A percentile compares a stretch with the other conserved stretches of the same genome.
Conservation (phyloP, 2,797 vertebrate genomes). For the Intellagama lesueurii region DNA sequence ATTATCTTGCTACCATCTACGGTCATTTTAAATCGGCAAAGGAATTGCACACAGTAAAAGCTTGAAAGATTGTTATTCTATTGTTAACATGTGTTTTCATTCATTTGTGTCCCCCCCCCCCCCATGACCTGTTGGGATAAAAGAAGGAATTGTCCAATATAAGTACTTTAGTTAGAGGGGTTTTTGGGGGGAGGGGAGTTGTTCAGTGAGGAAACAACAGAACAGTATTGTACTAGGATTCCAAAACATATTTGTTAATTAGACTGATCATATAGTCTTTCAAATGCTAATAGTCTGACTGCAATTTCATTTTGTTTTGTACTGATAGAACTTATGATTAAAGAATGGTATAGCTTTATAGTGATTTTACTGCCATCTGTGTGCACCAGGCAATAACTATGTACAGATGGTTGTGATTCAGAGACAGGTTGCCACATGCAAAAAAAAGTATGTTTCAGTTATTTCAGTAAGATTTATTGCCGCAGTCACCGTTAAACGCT, state of each 20-base stretch:
- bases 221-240: constrained; percentile 69
- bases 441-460: constrained; percentile 91
- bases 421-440: constrained; percentile 95
- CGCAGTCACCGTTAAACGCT: constrained; percentile 91
- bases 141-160: constrained; percentile 64
- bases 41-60: constrained; percentile 71
- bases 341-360: constrained; percentile 93
- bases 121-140: constrained; percentile 71
- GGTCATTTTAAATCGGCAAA: constrained; percentile 80
- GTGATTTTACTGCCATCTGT: constrained; percentile 96
- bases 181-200: not conserved
- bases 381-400: constrained; percentile 92
- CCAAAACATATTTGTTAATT: constrained; percentile 83
- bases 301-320: constrained; percentile 94
- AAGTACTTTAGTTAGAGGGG: constrained; percentile 35
- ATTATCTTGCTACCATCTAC: constrained; percentile 76
- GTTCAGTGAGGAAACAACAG: constrained; percentile 73
- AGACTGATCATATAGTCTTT: constrained; percentile 86
- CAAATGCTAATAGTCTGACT: constrained; percentile 89
- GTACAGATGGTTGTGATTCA: constrained; percentile 94
- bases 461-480: constrained; percentile 98
- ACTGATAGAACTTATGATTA: constrained; percentile 92
- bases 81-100: constrained; percentile 78
- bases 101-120: constrained; percentile 32
- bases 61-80: constrained; percentile 69